phyloP scores from a whole-genome alignment of 2,113 vertebrate genomes.

The Arenaria interpres region DNA sequence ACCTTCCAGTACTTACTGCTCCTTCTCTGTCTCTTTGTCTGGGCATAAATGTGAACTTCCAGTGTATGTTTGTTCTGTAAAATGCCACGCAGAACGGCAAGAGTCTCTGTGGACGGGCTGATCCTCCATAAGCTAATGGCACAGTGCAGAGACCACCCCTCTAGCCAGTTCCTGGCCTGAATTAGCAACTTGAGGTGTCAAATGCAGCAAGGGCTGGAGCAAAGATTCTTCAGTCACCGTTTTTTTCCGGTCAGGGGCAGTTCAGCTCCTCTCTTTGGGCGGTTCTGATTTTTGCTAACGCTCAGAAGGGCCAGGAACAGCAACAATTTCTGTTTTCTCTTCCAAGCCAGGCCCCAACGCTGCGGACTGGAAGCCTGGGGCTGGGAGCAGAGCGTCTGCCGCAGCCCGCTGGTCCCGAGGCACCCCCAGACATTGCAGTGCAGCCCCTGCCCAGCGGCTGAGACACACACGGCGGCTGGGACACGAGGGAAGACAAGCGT shows the following conservation, averaged over 20 bases:
- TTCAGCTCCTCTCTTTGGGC: not conserved
- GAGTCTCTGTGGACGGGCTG: not conserved
- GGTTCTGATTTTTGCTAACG: not conserved
- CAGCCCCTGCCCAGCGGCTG: not conserved
- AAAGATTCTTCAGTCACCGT: not conserved
- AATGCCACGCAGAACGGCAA: not conserved
- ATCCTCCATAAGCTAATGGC: not conserved
- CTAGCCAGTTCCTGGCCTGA: not conserved
- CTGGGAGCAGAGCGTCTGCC: not conserved
- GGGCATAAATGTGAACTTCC: not conserved
- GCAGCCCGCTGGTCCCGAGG: rapidly evolving
- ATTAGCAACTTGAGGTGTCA: not conserved
- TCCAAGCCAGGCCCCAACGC: not conserved
- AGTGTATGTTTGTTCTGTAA: not conserved
- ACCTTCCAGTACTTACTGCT: not conserved
- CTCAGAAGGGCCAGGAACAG: not conserved
- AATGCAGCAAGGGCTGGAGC: not conserved
- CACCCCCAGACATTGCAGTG: not conserved
- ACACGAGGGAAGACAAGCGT: rapidly evolving
- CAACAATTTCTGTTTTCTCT: not conserved
- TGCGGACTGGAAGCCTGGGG: not conserved
- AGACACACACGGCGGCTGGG: not conserved
- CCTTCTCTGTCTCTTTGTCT: not conserved
- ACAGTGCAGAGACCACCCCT: not conserved
- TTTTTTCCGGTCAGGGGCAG: not conserved